Percentiles rank a stretch among this genome's conserved stretches.
Evolutionary conservation across 2,113 vertebrate genomes (phyloP).

Genomic region (Syngnathus typhle): DNA sequence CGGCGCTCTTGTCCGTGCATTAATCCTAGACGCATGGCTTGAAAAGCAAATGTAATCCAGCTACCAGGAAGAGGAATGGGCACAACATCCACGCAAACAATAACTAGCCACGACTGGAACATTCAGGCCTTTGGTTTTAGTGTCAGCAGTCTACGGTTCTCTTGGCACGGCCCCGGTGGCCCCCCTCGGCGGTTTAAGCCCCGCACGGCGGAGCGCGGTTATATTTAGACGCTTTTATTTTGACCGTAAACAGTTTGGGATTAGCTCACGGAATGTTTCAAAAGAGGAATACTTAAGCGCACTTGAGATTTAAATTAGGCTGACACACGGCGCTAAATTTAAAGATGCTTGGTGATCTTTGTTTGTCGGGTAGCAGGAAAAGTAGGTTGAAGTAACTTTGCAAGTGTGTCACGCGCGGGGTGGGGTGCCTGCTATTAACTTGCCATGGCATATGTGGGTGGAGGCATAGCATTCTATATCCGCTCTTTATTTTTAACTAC

Average conservation of each 20-base stretch:
- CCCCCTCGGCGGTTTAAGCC: constrained; percentile 26
- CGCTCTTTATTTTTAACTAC: neutral
- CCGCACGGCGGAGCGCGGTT: constrained; percentile 25
- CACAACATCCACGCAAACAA: constrained; percentile 51
- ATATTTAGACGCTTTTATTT: constrained; percentile 44
- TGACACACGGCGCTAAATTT: constrained; percentile 41
- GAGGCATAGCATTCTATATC: neutral
- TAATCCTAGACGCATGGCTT: constrained; percentile 62
- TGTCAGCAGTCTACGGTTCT: constrained; percentile 62
- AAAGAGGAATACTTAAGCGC: constrained; percentile 18
- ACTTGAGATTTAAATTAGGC: constrained; percentile 38
- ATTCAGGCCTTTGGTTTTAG: constrained; percentile 48
- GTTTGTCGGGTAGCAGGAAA: constrained; percentile 16
- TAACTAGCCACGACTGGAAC: constrained; percentile 50
- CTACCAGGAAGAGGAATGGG: constrained; percentile 56
- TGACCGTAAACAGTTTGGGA: constrained; percentile 37
- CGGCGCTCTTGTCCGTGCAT: constrained; percentile 52
- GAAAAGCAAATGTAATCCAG: constrained; percentile 67
- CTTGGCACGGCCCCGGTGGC: constrained; percentile 39
- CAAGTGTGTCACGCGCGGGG: constrained; percentile 12
- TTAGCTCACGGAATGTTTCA: constrained; percentile 16
- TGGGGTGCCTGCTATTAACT: constrained; percentile 13
- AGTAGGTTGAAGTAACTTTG: constrained; percentile 45
- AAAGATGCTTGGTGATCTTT: constrained; percentile 6
- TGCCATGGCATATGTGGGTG: neutral